Evolutionary conservation across 2,113 vertebrate genomes (phyloP).

Genomic region (human (Homo sapiens)): DNA sequence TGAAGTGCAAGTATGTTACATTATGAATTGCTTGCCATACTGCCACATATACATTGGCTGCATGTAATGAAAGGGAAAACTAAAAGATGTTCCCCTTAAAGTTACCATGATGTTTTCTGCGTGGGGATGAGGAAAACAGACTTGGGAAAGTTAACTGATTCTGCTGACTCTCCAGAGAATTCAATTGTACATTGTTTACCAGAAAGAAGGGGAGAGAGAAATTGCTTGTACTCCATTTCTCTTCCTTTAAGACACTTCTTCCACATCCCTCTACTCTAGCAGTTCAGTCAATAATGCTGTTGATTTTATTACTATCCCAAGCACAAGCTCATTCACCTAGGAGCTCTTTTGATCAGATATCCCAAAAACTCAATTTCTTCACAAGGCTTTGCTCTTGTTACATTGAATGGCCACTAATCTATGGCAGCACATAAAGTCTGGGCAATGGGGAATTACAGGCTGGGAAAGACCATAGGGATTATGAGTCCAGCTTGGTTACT

Average conservation of each 20-base stretch:
- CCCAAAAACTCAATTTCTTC: constrained; percentile 81
- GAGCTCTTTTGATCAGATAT: constrained; percentile 81
- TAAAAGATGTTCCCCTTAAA: constrained; percentile 17
- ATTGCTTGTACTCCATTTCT: neutral
- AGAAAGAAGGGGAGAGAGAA: neutral
- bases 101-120: constrained; percentile 38
- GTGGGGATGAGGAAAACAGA: constrained; percentile 16
- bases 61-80: neutral
- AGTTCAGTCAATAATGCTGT: constrained; percentile 79
- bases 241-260: constrained; percentile 52
- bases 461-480: neutral
- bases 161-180: neutral
- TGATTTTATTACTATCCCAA: constrained; percentile 80
- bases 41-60: constrained; percentile 68
- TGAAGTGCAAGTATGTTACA: constrained; percentile 49
- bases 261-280: constrained; percentile 56
- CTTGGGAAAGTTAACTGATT: neutral
- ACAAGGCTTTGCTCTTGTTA: constrained; percentile 66
- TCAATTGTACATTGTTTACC: neutral
- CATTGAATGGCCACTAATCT: constrained; percentile 80
- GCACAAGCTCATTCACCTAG: constrained; percentile 80
- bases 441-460: constrained; percentile 75
- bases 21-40: constrained; percentile 72
- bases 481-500: neutral
- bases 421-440: constrained; percentile 75